phyloP scores from a whole-genome alignment of 2,797 vertebrate species.

The Poecilia wingei region DNA sequence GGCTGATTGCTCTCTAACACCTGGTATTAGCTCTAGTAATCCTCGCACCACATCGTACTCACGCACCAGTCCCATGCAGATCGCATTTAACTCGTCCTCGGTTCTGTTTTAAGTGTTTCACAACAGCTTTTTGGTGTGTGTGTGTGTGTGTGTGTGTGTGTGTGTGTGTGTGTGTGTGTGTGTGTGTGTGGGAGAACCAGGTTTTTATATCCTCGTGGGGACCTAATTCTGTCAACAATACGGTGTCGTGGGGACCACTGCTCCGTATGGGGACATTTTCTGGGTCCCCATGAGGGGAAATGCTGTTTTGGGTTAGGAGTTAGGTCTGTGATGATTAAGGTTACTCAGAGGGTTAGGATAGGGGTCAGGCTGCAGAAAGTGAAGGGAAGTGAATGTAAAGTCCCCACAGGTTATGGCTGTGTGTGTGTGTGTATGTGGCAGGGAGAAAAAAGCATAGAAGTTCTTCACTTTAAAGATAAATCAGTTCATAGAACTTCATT shows the following conservation, averaged over 20 bases:
- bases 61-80: conserved; percentile 71
- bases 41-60: conserved; percentile 75
- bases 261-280: too few species aligned
- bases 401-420: too few species aligned
- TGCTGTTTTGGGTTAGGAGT: too few species aligned
- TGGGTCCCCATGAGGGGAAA: too few species aligned
- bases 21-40: conserved; percentile 79
- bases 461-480: neutral
- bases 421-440: neutral
- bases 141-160: neutral
- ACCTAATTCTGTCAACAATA: too few species aligned
- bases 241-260: too few species aligned
- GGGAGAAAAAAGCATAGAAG: neutral
- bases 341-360: too few species aligned
- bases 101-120: conserved; percentile 51
- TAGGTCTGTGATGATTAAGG: too few species aligned
- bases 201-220: too few species aligned
- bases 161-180: neutral
- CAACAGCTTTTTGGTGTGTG: conserved; percentile 34
- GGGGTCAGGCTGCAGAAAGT: too few species aligned
- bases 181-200: neutral
- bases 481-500: neutral
- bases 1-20: conserved; percentile 77
- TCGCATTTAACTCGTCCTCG: conserved; percentile 43
- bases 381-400: too few species aligned